Percentiles rank a stretch among this genome's conserved stretches.
Conservation (phyloP, 2,113 vertebrate genomes). For the Monopterus albus region DNA sequence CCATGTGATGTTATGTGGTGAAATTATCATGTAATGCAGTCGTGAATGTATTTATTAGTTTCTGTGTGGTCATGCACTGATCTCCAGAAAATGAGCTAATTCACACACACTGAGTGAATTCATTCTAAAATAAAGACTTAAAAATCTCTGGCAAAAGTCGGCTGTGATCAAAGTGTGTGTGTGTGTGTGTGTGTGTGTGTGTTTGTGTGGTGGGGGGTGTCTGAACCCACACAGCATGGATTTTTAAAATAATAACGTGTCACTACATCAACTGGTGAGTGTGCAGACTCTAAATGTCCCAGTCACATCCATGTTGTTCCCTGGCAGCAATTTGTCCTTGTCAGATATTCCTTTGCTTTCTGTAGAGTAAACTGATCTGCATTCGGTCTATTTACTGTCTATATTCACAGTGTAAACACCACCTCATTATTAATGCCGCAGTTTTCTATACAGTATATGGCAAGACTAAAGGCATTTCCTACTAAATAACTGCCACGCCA, state of each 20-base stretch:
- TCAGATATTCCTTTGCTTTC: conserved; percentile 20
- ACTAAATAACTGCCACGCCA: background rate
- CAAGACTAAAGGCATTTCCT: background rate
- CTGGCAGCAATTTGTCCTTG: conserved; percentile 31
- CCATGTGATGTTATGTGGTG: no score
- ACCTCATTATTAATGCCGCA: background rate
- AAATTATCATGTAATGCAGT: no score
- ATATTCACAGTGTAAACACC: background rate
- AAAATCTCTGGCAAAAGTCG: no score
- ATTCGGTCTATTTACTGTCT: conserved; percentile 5
- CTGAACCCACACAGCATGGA: conserved; percentile 23
- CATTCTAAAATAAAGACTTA: no score
- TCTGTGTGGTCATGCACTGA: no score
- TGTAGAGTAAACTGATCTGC: background rate
- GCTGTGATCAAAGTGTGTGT: conserved; percentile 4
- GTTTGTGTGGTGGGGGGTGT: no score
- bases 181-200: no score
- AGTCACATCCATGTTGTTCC: conserved; percentile 16
- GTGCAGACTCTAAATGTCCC: conserved; percentile 9
- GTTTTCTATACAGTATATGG: background rate
- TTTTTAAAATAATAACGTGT: conserved; percentile 33
- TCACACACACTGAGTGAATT: no score
- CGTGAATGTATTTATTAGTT: no score
- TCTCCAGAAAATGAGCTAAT: no score
- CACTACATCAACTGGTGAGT: conserved; percentile 43